These are phyloP conservation scores for Calyptommatus sinebrachiatus DNA, from an alignment of 2,113 vertebrate species.

Conservation along the genomic window DNA sequence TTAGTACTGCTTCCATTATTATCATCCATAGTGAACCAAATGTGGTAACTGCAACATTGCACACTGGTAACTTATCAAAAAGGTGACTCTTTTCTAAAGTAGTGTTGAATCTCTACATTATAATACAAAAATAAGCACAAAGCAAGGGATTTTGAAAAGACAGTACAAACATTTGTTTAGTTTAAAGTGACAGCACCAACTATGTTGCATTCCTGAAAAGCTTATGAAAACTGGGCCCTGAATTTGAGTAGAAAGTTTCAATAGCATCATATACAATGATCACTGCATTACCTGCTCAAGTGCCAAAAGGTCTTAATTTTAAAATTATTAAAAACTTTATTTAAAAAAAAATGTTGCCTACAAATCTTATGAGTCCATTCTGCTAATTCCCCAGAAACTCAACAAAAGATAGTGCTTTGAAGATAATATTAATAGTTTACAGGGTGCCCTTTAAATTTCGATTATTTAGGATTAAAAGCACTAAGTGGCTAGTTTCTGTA, in stretches of 20 bases:
- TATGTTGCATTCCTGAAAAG: constrained; percentile 56
- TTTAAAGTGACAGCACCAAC: constrained; percentile 57
- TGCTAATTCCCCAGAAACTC: constrained; percentile 13
- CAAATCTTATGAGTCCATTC: constrained; percentile 30
- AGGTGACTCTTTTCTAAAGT: constrained; percentile 60
- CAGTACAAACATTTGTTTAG: constrained; percentile 50
- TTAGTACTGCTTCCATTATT: constrained; percentile 44
- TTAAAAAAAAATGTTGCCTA: constrained; percentile 41
- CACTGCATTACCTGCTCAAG: constrained; percentile 60
- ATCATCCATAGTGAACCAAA: constrained; percentile 53
- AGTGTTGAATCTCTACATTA: constrained; percentile 64
- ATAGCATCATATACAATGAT: constrained; percentile 54
- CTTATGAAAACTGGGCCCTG: constrained; percentile 66
- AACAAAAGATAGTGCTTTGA: neutral
- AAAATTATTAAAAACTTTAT: constrained; percentile 29
- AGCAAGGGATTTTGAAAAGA: constrained; percentile 52
- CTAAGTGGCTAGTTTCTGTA: neutral
- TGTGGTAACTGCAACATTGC: constrained; percentile 52
- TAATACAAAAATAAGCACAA: constrained; percentile 66
- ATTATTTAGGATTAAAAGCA: neutral
- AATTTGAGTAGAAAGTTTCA: constrained; percentile 57
- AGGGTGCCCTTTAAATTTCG: neutral
- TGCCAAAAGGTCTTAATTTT: constrained; percentile 16
- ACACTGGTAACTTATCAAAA: constrained; percentile 53
- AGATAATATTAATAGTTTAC: neutral